phyloP scores from a whole-genome alignment of 2,797 vertebrate species.

The Sebastes jordani region DNA sequence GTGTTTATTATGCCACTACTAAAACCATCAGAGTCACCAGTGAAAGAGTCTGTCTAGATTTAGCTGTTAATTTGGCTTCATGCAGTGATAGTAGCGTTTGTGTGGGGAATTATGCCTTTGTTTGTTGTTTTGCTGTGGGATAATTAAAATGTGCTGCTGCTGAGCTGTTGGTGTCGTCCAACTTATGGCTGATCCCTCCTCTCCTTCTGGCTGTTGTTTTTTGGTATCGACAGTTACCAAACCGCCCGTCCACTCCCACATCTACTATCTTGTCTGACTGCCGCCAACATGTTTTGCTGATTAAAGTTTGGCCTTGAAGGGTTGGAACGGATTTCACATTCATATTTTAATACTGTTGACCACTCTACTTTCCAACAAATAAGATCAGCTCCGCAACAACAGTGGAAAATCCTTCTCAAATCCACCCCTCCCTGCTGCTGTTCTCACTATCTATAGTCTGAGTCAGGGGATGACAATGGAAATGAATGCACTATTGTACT shows the following conservation, averaged over 20 bases:
- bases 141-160: constrained; percentile 35
- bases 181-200: constrained; percentile 36
- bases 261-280: constrained; percentile 33
- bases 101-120: neutral
- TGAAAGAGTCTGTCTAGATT: neutral
- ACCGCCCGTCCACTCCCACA: constrained; percentile 18
- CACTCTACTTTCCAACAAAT: constrained; percentile 50
- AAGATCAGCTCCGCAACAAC: constrained; percentile 49
- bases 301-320: constrained; percentile 62
- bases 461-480: constrained; percentile 18
- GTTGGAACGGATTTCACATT: constrained; percentile 52
- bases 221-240: neutral
- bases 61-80: constrained; percentile 9
- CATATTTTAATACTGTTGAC: constrained; percentile 71
- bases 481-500: constrained; percentile 18
- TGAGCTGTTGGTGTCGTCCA: constrained; percentile 27
- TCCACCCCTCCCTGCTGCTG: constrained; percentile 9
- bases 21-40: neutral
- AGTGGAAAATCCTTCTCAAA: constrained; percentile 60
- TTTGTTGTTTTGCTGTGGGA: constrained; percentile 15
- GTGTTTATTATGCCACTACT: neutral
- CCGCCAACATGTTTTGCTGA: constrained; percentile 58
- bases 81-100: neutral
- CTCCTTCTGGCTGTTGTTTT: constrained; percentile 36
- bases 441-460: constrained; percentile 2